Evolutionary conservation across 1,140 invertebrate species (phyloP), one percentile per base, ranked within the genome.

Genomic region (Drosophila ficusphila): DNA sequence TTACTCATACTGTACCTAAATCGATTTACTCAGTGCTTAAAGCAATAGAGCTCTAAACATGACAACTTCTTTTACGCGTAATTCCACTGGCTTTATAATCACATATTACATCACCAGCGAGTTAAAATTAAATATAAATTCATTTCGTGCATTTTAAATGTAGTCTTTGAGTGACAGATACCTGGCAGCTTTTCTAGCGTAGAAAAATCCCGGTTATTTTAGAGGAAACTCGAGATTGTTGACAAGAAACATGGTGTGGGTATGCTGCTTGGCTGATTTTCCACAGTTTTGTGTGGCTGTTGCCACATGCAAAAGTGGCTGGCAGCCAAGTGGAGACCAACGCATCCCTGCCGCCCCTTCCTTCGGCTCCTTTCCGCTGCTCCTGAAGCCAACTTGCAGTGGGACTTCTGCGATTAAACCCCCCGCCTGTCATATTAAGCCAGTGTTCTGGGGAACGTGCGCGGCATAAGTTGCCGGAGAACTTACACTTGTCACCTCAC

Each of bases 401-500:
- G 46, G 61, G 51, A 49, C 46, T 42, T 33, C 25, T 44, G 36
- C 42, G 36, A 68, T 14, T 19, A 39, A 60, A 9, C 41, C 58
- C 11, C 41, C 53, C 65, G 72, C 58, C 67, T 86, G 71, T 85
- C 79, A 76, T 85, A 85, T 85, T 86, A 86, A 79, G 81, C 76
- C 73, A 86, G 62, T 86, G 81, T 54, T 46, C 42, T 46, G 14
- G 68, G 46, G 69, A 61, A 86, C 82, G 81, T 88, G 81, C 88
- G 64, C 53, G 76, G 76, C 81, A 86, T 86, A 81, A 86, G 72
- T 86, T 86, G 72, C 67, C 76, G 57, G 82, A 75, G 85, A 67
- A 76, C 69, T 86, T 74, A 83, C 72, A 76, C 72, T 67, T 61
- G 11, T n/a, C 21, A 9, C 9, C 11, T 12, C 23, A 12, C 39